Conservation (phyloP, 2,113 vertebrate genomes). For the Okapia johnstoni region DNA sequence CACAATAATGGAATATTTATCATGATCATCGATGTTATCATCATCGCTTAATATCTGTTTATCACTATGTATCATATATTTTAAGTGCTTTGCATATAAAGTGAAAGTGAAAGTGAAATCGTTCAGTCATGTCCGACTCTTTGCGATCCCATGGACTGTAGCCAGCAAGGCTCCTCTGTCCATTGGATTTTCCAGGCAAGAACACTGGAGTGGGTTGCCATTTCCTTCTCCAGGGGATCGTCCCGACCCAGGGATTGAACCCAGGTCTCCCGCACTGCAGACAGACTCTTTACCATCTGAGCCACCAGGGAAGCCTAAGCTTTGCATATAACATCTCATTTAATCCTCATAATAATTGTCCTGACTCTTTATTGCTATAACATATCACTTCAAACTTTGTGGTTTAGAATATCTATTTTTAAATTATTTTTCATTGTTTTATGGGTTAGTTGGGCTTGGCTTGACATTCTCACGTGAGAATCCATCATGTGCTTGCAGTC, state of each 20-base stretch:
- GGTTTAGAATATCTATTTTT: not conserved
- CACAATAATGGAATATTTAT: not conserved
- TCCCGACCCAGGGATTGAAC: not conserved
- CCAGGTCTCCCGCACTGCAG: not conserved
- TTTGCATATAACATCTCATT: not conserved
- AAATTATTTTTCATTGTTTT: not conserved
- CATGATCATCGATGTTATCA: not conserved
- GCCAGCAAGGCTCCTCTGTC: accelerated
- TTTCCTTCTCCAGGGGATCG: not conserved
- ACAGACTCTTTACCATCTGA: not conserved
- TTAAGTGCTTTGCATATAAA: not conserved
- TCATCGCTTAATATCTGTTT: not conserved
- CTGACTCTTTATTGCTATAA: not conserved
- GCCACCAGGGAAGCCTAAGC: not conserved
- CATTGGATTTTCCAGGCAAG: not conserved
- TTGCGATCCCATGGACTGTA: not conserved
- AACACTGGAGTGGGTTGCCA: not conserved
- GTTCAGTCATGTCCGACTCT: accelerated
- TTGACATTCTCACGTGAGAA: not conserved
- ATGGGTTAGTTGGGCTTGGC: not conserved
- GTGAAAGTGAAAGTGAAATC: not conserved
- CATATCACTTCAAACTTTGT: not conserved
- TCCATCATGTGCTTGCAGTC: not conserved
- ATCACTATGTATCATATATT: not conserved
- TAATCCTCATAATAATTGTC: not conserved